Evolutionary conservation across 2,113 vertebrate genomes (phyloP).

Genomic region (Brachyhypopomus occidentalis): DNA sequence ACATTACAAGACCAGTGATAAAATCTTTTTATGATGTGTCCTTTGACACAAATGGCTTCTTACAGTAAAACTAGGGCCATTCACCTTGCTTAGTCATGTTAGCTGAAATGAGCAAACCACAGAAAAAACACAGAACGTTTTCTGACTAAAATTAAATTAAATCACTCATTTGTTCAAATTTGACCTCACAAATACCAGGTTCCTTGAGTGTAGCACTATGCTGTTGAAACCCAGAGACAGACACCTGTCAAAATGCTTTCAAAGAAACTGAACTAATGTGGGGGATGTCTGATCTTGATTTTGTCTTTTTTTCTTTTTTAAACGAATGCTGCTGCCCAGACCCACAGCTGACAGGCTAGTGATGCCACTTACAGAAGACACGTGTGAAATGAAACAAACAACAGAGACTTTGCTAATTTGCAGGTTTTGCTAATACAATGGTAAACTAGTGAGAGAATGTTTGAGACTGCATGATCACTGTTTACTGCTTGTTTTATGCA

Average conservation of each 20-base stretch:
- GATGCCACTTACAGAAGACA: slow-evolving; percentile 7
- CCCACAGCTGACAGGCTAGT: background rate
- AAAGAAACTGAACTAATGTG: background rate
- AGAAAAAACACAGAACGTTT: background rate
- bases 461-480: background rate
- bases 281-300: background rate
- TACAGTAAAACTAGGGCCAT: slow-evolving; percentile 9
- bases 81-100: slow-evolving; percentile 11
- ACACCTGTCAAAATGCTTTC: background rate
- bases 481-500: background rate
- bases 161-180: background rate
- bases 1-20: background rate
- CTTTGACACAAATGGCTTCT: background rate
- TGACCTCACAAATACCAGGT: slow-evolving; percentile 16
- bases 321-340: slow-evolving; percentile 3
- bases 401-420: background rate
- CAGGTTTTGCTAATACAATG: background rate
- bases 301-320: background rate
- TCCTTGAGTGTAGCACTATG: background rate
- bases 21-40: background rate
- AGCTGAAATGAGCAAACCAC: slow-evolving; percentile 17
- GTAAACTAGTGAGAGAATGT: background rate
- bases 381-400: background rate
- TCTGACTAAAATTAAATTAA: background rate
- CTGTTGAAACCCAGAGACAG: background rate